Conservation (phyloP, 1,140 invertebrate species). For the Macrobrachium rosenbergii region DNA sequence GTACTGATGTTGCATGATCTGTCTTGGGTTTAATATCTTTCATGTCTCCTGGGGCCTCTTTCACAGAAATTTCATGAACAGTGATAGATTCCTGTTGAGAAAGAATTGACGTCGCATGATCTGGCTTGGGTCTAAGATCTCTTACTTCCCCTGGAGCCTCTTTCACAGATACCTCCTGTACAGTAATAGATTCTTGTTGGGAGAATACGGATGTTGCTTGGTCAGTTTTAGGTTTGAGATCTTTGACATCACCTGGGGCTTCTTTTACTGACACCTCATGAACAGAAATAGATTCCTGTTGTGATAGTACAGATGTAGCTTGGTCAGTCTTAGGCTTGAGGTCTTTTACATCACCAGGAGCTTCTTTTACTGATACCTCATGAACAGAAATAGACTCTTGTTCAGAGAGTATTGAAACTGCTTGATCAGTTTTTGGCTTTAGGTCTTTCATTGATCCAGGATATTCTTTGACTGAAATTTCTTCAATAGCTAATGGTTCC, state of each 20-base stretch:
- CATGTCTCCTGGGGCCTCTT: conserved; percentile 41
- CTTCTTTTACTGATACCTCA: conserved; percentile 9
- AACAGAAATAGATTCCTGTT: background rate
- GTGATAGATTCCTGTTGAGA: conserved; percentile 67
- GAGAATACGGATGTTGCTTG: conserved; percentile 1
- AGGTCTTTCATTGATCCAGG: conserved; percentile 70
- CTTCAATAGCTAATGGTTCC: background rate
- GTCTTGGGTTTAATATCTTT: conserved; percentile 44
- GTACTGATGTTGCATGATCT: conserved; percentile 37
- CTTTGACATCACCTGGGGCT: conserved; percentile 68
- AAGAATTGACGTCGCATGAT: conserved; percentile 70
- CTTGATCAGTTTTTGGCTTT: conserved; percentile 72
- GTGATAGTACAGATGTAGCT: conserved; percentile 9
- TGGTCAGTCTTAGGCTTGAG: background rate
- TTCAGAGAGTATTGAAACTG: conserved; percentile 69
- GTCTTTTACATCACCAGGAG: conserved; percentile 3
- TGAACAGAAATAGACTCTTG: conserved; percentile 1
- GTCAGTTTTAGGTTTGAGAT: conserved; percentile 13
- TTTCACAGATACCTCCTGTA: conserved; percentile 49
- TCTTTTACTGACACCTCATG: conserved; percentile 17
- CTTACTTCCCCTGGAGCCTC: conserved; percentile 68
- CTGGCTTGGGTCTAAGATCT: conserved; percentile 67
- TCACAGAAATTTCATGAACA: conserved; percentile 56
- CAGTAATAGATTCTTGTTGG: background rate
- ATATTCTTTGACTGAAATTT: conserved; percentile 71